Evolutionary conservation across 92 coral and sea anemone genomes (phyloP), one percentile per base, ranked within the genome.

Genomic region (Palythoa caribaeorum): DNA sequence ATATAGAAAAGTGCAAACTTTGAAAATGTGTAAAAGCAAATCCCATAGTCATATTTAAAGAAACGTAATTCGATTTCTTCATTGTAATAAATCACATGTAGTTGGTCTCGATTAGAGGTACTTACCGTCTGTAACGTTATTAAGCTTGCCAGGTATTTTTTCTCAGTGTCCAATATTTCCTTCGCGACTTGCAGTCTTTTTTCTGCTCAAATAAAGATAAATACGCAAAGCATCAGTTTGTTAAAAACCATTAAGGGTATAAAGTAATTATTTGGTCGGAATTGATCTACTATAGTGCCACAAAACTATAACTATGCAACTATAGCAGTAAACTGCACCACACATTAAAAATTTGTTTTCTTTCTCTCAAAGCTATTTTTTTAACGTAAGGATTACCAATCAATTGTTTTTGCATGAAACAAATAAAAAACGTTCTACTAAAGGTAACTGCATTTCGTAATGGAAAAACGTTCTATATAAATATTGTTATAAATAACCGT

Each of bases 81-180:
- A 38, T 66, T 66, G 14, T 21, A 83, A 10, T 28, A n/a, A 13
- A 12, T 57, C 12, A 6, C n/a, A 12, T 57, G 63, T 59, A 13
- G 65, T 6, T 28, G 21, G 2, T 38, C 9, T 35, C 19, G 12
- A 10, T 28, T 6, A 11, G 44, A 13, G 6, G 13, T 78, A 54
- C 93, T 88, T 89, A 95, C 99, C 96, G 92, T 93, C 78, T 97
- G 93, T 77, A 97, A 87, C 1, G 98, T 95, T 35, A 90, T 94
- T 79, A 97, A 80, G 48, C 98, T 94, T 57, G 94, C 91, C 71
- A 97, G 88, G 80, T 97, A 97, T 74, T 91, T 97, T 91, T 97
- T 95, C 83, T 97, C 99, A 75, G 99, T 97, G 44, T 94, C 96
- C 78, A 97, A 68, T 35, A 97, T 97, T 77, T 97, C 99, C 48